A percentile compares a stretch with the other conserved stretches of the same genome.
Conservation (phyloP, 2,797 vertebrate species). For the Leptodactylus fallax region DNA sequence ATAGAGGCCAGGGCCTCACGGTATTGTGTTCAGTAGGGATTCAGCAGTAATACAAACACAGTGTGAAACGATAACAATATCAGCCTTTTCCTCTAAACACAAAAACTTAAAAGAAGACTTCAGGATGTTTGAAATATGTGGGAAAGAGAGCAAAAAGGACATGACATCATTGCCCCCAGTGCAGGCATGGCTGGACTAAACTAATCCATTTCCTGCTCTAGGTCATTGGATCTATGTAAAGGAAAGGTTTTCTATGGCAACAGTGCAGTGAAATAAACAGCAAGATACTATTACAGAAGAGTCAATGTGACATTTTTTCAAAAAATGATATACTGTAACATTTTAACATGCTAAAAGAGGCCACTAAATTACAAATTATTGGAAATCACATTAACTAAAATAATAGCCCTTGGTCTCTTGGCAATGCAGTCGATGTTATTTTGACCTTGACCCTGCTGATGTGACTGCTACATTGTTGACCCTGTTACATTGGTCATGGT, state of each 20-base stretch:
- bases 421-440: neutral
- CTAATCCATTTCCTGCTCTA: constrained; percentile 51
- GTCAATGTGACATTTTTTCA: neutral
- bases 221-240: constrained; percentile 42
- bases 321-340: neutral
- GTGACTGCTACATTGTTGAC: neutral
- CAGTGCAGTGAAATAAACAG: neutral
- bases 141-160: constrained; percentile 43
- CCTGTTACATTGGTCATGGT: neutral
- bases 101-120: constrained; percentile 53
- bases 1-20: neutral
- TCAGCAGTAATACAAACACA: constrained; percentile 26
- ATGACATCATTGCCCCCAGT: constrained; percentile 49
- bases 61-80: constrained; percentile 44
- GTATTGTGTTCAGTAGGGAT: constrained; percentile 11
- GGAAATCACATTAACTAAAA: neutral
- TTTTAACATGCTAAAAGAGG: neutral
- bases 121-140: constrained; percentile 60
- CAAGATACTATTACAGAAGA: neutral
- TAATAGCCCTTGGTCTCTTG: neutral
- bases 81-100: constrained; percentile 36
- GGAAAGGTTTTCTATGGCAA: constrained; percentile 37
- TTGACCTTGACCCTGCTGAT: neutral
- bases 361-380: neutral
- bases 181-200: constrained; percentile 41